Conservation (phyloP, 2,113 vertebrate genomes). For the Sphaerodactylus townsendi region DNA sequence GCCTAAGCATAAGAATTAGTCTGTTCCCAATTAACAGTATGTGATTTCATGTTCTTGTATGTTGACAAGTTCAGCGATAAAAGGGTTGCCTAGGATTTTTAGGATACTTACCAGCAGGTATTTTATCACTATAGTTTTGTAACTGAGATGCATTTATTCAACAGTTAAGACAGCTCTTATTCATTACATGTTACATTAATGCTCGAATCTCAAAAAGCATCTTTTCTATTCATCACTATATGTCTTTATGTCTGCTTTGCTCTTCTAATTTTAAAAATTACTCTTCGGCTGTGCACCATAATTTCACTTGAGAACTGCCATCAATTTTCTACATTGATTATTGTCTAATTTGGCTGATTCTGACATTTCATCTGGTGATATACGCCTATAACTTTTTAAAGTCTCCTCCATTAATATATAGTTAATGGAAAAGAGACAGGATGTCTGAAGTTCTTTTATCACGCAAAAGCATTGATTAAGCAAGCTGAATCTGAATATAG, state of each 20-base stretch:
- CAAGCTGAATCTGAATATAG: constrained; percentile 36
- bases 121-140: not conserved
- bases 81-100: too few species aligned
- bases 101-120: not conserved
- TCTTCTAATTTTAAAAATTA: constrained; percentile 32
- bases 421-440: constrained; percentile 45
- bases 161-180: not conserved
- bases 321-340: constrained; percentile 45
- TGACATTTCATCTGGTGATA: constrained; percentile 27
- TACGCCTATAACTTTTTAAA: constrained; percentile 50
- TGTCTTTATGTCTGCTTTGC: not conserved
- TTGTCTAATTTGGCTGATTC: constrained; percentile 47
- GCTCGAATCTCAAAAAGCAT: not conserved
- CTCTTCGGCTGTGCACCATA: constrained; percentile 12
- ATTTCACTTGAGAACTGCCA: constrained; percentile 18
- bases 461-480: constrained; percentile 49
- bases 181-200: not conserved
- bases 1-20: too few species aligned
- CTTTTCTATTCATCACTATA: not conserved
- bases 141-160: constrained; percentile 5
- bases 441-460: constrained; percentile 47
- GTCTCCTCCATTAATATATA: constrained; percentile 23
- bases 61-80: too few species aligned
- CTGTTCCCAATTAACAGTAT: too few species aligned
- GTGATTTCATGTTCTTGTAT: too few species aligned